Conservation (phyloP, 2,113 vertebrate genomes). For the Triplophysa siluroides region DNA sequence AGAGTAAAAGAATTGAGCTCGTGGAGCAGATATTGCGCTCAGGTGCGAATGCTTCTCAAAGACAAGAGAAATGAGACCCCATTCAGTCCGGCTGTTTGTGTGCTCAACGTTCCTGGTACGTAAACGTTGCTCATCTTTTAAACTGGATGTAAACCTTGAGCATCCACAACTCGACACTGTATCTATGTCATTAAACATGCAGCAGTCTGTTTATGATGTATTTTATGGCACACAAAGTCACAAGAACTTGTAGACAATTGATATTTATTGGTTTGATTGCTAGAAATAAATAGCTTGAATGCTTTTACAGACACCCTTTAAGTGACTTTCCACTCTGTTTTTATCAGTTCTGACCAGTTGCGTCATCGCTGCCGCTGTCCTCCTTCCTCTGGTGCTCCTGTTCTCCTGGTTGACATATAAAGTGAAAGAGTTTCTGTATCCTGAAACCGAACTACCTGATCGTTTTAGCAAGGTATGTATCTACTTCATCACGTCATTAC, state of each 20-base stretch:
- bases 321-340: background rate
- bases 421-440: slow-evolving; percentile 21
- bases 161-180: too few species aligned
- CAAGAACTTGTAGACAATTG: too few species aligned
- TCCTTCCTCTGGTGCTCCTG: slow-evolving; percentile 10
- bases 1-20: background rate
- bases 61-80: background rate
- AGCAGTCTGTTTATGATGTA: too few species aligned
- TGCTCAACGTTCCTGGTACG: slow-evolving; percentile 20
- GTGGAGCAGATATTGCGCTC: slow-evolving; percentile 24
- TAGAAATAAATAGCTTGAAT: too few species aligned
- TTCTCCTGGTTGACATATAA: slow-evolving; percentile 3
- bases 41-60: background rate
- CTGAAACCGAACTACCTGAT: slow-evolving; percentile 28
- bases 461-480: slow-evolving; percentile 13
- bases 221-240: too few species aligned
- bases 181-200: too few species aligned
- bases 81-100: slow-evolving; percentile 10
- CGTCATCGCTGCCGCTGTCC: background rate
- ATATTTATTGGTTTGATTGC: too few species aligned
- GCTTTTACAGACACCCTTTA: background rate
- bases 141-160: background rate
- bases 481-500: background rate
- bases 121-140: background rate
- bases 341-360: slow-evolving; percentile 9